Percentiles rank a stretch among this genome's conserved stretches.
phyloP scores from a whole-genome alignment of 1,140 invertebrate species.

The Limonius californicus region DNA sequence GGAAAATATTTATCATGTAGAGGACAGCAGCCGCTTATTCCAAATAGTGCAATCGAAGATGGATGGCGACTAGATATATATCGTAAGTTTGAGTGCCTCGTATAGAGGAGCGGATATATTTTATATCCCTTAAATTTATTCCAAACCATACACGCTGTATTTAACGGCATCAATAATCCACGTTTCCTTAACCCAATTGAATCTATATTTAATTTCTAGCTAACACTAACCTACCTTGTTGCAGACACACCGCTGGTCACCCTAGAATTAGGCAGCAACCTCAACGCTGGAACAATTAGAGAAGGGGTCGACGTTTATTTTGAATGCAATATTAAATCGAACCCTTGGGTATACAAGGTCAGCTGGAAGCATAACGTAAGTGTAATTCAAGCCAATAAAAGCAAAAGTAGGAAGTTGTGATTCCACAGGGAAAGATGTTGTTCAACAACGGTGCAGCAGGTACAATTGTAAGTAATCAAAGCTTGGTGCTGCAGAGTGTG shows the following conservation, averaged over 20 bases:
- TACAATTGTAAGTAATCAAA: conserved; percentile 83
- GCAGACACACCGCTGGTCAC: conserved; percentile 76
- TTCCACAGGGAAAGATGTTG: conserved; percentile 60
- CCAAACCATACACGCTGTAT: no score
- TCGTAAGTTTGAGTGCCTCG: conserved; percentile 61
- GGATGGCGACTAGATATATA: conserved; percentile 82
- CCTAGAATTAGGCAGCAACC: conserved; percentile 72
- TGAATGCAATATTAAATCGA: conserved; percentile 84
- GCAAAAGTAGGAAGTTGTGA: not conserved
- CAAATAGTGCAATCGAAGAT: conserved; percentile 71
- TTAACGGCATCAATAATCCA: no score
- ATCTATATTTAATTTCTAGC: no score
- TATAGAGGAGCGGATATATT: no score
- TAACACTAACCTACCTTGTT: conserved; percentile 29
- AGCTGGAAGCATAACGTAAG: conserved; percentile 83
- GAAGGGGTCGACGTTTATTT: conserved; percentile 88
- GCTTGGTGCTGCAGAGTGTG: conserved; percentile 76
- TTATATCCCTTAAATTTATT: no score
- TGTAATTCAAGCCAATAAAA: conserved; percentile 26
- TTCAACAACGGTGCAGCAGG: conserved; percentile 70
- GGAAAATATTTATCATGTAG: conserved; percentile 78
- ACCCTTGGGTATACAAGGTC: conserved; percentile 82
- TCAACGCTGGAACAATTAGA: conserved; percentile 70
- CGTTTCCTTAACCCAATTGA: no score
- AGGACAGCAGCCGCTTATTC: conserved; percentile 69